Percentiles rank a stretch among this genome's conserved stretches.
Conservation (phyloP, 1,140 invertebrate genomes). For the Heliconius hermathena region DNA sequence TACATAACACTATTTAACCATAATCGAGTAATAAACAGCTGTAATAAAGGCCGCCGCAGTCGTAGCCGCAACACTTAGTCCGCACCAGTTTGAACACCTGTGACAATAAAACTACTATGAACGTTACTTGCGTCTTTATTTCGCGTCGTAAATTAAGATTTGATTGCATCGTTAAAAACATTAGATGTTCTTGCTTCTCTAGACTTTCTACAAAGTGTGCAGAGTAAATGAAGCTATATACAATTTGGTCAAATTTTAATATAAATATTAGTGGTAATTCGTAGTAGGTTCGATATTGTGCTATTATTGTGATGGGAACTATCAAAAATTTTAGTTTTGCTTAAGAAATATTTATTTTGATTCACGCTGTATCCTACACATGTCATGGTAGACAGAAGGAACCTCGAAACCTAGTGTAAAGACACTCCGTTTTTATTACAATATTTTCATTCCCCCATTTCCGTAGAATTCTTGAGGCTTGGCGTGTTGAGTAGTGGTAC, state of each 20-base stretch:
- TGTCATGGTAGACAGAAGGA: too few relatives aligned
- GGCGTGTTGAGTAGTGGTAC: too few relatives aligned
- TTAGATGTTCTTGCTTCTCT: neutral
- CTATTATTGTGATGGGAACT: too few relatives aligned
- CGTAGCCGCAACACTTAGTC: neutral
- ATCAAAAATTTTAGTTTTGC: too few relatives aligned
- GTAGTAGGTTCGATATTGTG: too few relatives aligned
- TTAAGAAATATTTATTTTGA: too few relatives aligned
- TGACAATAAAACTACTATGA: conserved; percentile 28
- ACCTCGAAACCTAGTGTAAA: too few relatives aligned
- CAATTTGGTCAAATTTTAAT: neutral
- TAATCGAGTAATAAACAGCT: neutral
- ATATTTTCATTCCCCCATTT: too few relatives aligned
- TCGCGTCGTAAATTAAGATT: conserved; percentile 27
- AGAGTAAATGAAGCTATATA: neutral
- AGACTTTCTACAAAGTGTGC: neutral
- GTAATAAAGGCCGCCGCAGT: neutral
- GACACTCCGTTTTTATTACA: too few relatives aligned
- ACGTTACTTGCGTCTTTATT: conserved; percentile 17
- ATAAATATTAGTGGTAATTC: too few relatives aligned
- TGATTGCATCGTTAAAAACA: conserved; percentile 28
- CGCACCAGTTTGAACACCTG: conserved; percentile 20
- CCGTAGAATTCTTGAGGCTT: too few relatives aligned
- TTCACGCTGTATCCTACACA: too few relatives aligned
- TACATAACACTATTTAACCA: neutral